Percentiles rank a stretch among this genome's conserved stretches.
phyloP scores from a whole-genome alignment of 2,888 invertebrate genomes.

The Philereme vetulata region DNA sequence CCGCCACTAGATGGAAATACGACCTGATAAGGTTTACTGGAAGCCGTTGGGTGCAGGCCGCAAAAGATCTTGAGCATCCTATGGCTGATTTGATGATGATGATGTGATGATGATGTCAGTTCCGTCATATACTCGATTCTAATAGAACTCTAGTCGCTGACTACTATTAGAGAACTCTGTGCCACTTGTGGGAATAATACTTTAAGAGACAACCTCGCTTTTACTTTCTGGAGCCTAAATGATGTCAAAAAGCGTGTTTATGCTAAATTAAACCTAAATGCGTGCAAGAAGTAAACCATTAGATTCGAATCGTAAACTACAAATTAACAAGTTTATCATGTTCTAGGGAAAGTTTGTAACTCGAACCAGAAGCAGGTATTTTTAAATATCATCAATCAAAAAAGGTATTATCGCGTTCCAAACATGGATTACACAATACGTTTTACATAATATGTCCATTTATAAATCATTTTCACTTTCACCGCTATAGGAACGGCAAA shows the following conservation, averaged over 20 bases:
- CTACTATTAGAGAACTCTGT: constrained; percentile 1
- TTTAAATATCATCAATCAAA: constrained; percentile 29
- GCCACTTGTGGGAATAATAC: constrained; percentile 4
- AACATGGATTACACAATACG: constrained; percentile 19
- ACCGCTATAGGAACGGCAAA: constrained; percentile 27
- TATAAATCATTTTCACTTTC: constrained; percentile 40
- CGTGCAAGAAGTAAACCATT: constrained; percentile 11
- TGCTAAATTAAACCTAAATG: constrained; percentile 13
- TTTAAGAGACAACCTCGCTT: constrained; percentile 3
- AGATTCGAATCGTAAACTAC: constrained; percentile 18
- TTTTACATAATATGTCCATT: constrained; percentile 36
- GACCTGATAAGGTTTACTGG: too few species aligned
- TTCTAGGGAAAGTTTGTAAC: constrained; percentile 28
- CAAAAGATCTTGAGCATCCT: too few species aligned
- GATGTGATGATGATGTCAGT: too few species aligned
- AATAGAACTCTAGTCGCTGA: neutral
- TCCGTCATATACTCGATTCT: too few species aligned
- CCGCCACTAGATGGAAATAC: too few species aligned
- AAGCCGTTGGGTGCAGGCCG: too few species aligned
- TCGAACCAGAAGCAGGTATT: constrained; percentile 24
- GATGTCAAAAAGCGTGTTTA: constrained; percentile 17
- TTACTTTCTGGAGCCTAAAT: constrained; percentile 19
- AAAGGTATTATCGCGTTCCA: constrained; percentile 30
- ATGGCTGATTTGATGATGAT: too few species aligned
- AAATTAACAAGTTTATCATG: constrained; percentile 21